These are phyloP conservation scores for Bimastos eiseni DNA, from an alignment of 2,888 invertebrate genomes.

Conservation along the genomic window DNA sequence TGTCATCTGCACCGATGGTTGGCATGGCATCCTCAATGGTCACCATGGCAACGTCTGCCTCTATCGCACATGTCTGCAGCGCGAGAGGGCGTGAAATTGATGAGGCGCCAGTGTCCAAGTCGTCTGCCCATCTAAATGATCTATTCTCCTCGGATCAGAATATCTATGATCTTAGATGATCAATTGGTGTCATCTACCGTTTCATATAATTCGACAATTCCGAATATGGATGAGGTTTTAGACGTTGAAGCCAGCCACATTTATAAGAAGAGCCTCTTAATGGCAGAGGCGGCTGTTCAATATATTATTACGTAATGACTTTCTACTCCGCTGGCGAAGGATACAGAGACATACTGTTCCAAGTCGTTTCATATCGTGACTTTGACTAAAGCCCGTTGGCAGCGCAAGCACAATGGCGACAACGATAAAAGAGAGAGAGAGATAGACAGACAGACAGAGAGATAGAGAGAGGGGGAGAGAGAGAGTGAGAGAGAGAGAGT, in stretches of 20 bases:
- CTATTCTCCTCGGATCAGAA: background rate
- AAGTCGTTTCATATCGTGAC: background rate
- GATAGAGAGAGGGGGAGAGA: too few relatives aligned
- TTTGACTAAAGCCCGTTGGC: background rate
- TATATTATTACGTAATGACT: too few relatives aligned
- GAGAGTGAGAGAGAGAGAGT: too few relatives aligned
- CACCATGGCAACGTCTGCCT: background rate
- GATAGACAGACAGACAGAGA: too few relatives aligned
- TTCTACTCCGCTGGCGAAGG: too few relatives aligned
- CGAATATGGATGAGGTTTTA: background rate
- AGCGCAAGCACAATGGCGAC: background rate
- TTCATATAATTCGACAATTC: background rate
- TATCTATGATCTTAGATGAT: background rate
- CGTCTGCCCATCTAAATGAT: background rate
- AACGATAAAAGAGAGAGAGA: background rate
- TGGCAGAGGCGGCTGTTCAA: background rate
- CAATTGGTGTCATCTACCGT: background rate
- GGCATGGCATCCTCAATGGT: too few relatives aligned
- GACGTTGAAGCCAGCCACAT: background rate
- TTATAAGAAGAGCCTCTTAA: background rate
- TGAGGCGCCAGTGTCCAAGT: background rate
- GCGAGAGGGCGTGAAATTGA: background rate
- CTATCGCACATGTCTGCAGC: background rate
- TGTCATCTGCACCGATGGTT: background rate
- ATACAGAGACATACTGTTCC: background rate